A percentile compares a stretch with the other conserved stretches of the same genome.
Evolutionary conservation across 2,797 vertebrate genomes (phyloP).

Genomic region (Karalla daura): DNA sequence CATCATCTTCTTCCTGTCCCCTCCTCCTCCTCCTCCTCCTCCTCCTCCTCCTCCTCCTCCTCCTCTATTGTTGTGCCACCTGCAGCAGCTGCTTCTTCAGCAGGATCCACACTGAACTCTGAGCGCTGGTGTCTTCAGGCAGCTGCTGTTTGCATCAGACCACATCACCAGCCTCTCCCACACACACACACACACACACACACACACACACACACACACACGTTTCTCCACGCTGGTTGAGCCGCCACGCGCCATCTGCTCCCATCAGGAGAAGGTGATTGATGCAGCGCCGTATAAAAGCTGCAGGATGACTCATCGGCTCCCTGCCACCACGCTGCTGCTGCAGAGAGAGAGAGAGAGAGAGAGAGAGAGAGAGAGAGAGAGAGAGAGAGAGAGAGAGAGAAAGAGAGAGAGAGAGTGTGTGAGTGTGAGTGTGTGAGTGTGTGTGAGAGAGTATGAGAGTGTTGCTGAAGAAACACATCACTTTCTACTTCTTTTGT

Average conservation of each 20-base stretch:
- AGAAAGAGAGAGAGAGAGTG: constrained; percentile 16
- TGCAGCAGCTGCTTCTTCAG: constrained; percentile 26
- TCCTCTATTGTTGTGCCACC: constrained; percentile 4
- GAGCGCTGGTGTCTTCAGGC: not conserved
- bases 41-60: not conserved
- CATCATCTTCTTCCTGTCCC: not conserved
- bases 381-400: constrained; percentile 1
- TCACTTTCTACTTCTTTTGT: too few relatives aligned
- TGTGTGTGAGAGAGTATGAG: too few relatives aligned
- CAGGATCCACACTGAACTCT: not conserved
- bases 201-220: constrained; percentile 6
- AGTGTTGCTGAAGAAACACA: constrained; percentile 11
- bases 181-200: constrained; percentile 1
- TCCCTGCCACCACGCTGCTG: constrained; percentile 1
- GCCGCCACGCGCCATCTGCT: constrained; percentile 64
- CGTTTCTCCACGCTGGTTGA: constrained; percentile 11
- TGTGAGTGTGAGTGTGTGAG: constrained; percentile 12
- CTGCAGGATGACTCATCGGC: constrained; percentile 62
- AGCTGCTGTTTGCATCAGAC: constrained; percentile 37
- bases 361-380: too few relatives aligned
- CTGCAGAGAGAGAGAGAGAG: constrained; percentile 17
- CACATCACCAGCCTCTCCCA: constrained; percentile 4
- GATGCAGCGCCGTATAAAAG: constrained; percentile 50
- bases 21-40: not conserved
- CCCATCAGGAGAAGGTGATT: constrained; percentile 65